Conservation (phyloP, 2,113 vertebrate species). For the Isichthys henryi region DNA sequence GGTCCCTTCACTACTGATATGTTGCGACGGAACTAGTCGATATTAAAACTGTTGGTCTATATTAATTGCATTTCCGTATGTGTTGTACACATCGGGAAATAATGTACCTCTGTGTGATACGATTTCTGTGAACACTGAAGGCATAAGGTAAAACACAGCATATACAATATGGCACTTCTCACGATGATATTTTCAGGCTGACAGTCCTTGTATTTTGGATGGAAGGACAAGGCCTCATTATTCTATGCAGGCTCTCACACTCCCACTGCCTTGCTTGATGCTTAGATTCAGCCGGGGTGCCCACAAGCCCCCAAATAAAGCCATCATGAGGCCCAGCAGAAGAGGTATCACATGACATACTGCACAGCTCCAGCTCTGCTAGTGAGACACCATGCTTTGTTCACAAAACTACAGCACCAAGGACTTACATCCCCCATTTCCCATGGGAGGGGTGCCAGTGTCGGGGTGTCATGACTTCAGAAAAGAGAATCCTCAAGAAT, state of each 20-base stretch:
- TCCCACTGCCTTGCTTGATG: not conserved
- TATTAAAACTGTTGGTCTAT: not conserved
- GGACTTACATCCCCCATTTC: not conserved
- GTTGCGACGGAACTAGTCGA: not conserved
- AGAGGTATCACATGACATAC: not conserved
- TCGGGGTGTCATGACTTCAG: not conserved
- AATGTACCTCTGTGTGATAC: not conserved
- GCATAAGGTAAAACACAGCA: not conserved
- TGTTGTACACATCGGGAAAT: not conserved
- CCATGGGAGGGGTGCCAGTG: not conserved
- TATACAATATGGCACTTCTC: not conserved
- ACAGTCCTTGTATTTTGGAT: not conserved
- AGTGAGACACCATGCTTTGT: not conserved
- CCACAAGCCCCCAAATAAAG: not conserved
- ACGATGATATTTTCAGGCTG: not conserved
- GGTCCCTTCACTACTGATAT: not conserved
- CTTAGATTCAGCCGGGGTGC: not conserved
- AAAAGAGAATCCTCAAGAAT: not conserved
- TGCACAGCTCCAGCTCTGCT: not conserved
- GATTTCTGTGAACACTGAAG: not conserved
- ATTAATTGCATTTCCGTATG: not conserved
- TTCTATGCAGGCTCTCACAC: not conserved
- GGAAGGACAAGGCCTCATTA: not conserved
- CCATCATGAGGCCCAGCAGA: not conserved
- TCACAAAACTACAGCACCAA: not conserved